Percentiles rank a stretch among this genome's conserved stretches.
phyloP scores from a whole-genome alignment of 2,797 vertebrate genomes.

The Pseudomugil tenellus region DNA sequence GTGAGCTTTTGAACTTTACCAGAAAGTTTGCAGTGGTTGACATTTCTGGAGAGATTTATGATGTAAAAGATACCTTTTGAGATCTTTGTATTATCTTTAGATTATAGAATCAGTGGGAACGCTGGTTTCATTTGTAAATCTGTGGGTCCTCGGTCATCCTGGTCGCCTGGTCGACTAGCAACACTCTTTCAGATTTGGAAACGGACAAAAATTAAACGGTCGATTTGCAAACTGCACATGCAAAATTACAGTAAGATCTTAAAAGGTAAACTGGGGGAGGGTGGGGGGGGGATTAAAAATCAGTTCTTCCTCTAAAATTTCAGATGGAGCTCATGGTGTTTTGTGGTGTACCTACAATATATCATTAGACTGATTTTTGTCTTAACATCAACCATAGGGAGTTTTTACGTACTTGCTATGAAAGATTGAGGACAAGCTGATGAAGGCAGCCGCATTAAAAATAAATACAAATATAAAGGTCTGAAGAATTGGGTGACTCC shows the following conservation, averaged over 20 bases:
- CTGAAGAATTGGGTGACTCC: slow-evolving; percentile 88
- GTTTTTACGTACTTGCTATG: slow-evolving; percentile 83
- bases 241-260: slow-evolving; percentile 83
- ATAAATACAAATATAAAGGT: slow-evolving; percentile 70
- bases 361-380: slow-evolving; percentile 93
- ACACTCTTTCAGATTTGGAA: slow-evolving; percentile 90
- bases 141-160: slow-evolving; percentile 86
- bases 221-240: slow-evolving; percentile 87
- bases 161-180: slow-evolving; percentile 83
- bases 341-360: slow-evolving; percentile 93
- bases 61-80: slow-evolving; percentile 92
- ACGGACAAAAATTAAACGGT: slow-evolving; percentile 80
- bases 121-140: slow-evolving; percentile 94
- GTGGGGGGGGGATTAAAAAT: slow-evolving; percentile 83
- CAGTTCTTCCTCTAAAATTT: slow-evolving; percentile 95
- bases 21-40: slow-evolving; percentile 92
- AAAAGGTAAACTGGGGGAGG: slow-evolving; percentile 66
- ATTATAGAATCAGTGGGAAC: slow-evolving; percentile 87
- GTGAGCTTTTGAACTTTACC: slow-evolving; percentile 99
- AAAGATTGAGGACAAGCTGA: slow-evolving; percentile 72
- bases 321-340: slow-evolving; percentile 94
- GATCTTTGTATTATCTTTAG: slow-evolving; percentile 92
- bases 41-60: slow-evolving; percentile 94
- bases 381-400: slow-evolving; percentile 83
- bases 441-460: slow-evolving; percentile 73